phyloP scores from a whole-genome alignment of 1,140 invertebrate genomes.

The Zaprionus inermis region DNA sequence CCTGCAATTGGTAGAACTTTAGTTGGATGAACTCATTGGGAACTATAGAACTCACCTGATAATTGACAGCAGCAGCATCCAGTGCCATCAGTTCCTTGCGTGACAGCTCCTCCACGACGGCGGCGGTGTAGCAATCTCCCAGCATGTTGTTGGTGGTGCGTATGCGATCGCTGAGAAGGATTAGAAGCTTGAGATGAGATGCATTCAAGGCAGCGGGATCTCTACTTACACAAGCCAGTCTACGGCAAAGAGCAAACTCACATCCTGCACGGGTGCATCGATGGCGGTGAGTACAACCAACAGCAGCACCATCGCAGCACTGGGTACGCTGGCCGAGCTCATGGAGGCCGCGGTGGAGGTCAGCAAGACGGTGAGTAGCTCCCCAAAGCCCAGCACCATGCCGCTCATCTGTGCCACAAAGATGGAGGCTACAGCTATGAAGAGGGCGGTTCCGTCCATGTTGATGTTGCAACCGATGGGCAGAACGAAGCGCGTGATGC shows the following conservation, averaged over 20 bases:
- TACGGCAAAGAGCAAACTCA: slow-evolving; percentile 93
- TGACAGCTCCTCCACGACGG: slow-evolving; percentile 93
- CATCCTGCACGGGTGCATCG: slow-evolving; percentile 91
- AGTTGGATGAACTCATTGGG: background rate
- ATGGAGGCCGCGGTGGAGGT: slow-evolving; percentile 96
- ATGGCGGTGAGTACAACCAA: slow-evolving; percentile 94
- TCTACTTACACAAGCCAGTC: slow-evolving; percentile 95
- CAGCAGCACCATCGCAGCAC: slow-evolving; percentile 94
- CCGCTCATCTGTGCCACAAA: slow-evolving; percentile 97
- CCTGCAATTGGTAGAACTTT: slow-evolving; percentile 36
- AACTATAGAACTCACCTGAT: slow-evolving; percentile 84
- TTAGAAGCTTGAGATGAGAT: background rate
- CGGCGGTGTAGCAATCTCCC: slow-evolving; percentile 94
- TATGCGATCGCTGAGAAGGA: slow-evolving; percentile 90
- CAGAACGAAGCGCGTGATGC: slow-evolving; percentile 95
- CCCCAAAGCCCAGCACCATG: slow-evolving; percentile 90
- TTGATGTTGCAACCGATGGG: slow-evolving; percentile 97
- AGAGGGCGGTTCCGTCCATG: slow-evolving; percentile 97
- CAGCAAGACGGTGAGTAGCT: slow-evolving; percentile 92
- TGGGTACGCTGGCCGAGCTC: slow-evolving; percentile 96
- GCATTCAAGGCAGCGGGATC: no score
- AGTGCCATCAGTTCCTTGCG: slow-evolving; percentile 91
- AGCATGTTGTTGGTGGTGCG: slow-evolving; percentile 95
- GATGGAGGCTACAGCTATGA: slow-evolving; percentile 93
- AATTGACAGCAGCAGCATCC: slow-evolving; percentile 87